phyloP scores from a whole-genome alignment of 2,113 vertebrate genomes.

The Corapipo altera region DNA sequence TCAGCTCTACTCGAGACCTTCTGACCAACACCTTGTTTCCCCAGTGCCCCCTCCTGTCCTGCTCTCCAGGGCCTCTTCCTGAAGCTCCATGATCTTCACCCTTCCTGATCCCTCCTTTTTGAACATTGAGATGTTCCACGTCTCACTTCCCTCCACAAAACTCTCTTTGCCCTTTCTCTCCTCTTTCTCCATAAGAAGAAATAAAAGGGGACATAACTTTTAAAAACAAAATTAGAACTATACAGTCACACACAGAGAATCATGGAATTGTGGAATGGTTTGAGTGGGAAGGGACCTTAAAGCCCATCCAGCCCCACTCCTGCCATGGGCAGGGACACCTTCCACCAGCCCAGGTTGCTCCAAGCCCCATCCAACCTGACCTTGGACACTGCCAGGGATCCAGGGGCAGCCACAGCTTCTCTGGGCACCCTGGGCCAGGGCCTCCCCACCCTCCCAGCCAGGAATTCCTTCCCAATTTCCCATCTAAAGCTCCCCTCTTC shows the following conservation, averaged over 20 bases:
- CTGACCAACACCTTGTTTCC: neutral
- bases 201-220: neutral
- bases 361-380: neutral
- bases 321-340: neutral
- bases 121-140: neutral
- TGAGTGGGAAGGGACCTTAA: neutral
- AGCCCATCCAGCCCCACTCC: neutral
- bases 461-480: neutral
- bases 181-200: neutral
- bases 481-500: neutral
- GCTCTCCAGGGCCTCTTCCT: neutral
- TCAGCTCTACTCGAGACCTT: neutral
- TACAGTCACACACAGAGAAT: neutral
- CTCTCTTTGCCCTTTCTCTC: neutral
- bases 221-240: neutral
- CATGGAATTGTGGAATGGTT: neutral
- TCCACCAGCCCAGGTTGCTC: neutral
- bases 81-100: neutral
- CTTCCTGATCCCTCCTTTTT: neutral
- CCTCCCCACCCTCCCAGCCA: neutral
- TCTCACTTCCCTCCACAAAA: neutral
- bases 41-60: neutral
- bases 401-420: neutral
- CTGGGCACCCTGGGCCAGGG: neutral
- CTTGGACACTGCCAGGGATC: neutral